phyloP scores from a whole-genome alignment of 2,797 vertebrate species.

The Crenuchus spilurus region DNA sequence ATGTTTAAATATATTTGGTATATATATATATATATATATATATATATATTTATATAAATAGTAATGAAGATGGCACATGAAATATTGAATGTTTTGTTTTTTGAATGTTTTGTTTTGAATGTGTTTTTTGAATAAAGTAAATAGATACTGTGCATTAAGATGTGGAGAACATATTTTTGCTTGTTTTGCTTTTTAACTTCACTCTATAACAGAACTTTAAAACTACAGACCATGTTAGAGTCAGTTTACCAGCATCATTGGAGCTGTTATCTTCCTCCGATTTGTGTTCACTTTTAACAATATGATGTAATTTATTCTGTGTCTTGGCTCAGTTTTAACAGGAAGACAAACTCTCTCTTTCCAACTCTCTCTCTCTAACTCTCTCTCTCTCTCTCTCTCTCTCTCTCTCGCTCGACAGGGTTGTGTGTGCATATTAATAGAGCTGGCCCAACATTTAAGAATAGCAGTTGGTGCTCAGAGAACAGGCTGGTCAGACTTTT shows the following conservation, averaged over 20 bases:
- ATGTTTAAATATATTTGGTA: too few species aligned
- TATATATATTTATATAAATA: too few species aligned
- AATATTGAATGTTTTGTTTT: too few species aligned
- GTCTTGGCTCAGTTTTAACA: slow-evolving; percentile 61
- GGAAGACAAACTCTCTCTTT: slow-evolving; percentile 46
- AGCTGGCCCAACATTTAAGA: slow-evolving; percentile 53
- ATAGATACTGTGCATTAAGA: too few species aligned
- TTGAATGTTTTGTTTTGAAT: too few species aligned
- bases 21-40: too few species aligned
- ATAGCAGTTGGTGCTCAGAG: slow-evolving; percentile 42
- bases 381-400: slow-evolving; percentile 30
- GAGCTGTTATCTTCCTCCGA: slow-evolving; percentile 27
- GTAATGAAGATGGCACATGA: too few species aligned
- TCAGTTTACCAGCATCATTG: background rate
- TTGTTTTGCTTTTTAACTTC: too few species aligned
- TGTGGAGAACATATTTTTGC: too few species aligned
- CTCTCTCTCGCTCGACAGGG: slow-evolving; percentile 47
- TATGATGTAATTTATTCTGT: slow-evolving; percentile 69
- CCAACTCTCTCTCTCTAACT: slow-evolving; percentile 7
- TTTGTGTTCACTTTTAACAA: slow-evolving; percentile 49
- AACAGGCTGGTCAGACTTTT: slow-evolving; percentile 45
- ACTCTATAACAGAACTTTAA: too few species aligned
- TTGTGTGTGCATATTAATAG: slow-evolving; percentile 55
- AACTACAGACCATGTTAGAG: slow-evolving; percentile 1
- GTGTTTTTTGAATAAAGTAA: too few species aligned